Base-by-base conservation (phyloP, 2,888 invertebrate species). In the Malthinus seriepunctatus region DNA sequence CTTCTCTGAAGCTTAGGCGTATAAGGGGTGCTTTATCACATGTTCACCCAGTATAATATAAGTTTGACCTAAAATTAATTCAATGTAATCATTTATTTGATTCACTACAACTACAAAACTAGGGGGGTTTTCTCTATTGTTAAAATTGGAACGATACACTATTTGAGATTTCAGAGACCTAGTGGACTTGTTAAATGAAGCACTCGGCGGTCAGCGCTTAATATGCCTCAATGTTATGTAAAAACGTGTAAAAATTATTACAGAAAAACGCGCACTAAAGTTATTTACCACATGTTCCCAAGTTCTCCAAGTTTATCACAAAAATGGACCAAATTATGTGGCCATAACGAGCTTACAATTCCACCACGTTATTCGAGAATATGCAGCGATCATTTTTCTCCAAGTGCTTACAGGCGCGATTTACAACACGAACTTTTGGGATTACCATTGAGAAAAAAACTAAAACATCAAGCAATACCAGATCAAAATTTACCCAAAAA, bases 201-300 rank as follows among this genome's bases (percentile, higher is more conserved):
- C 15, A 15, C 9, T 23, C 11, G 6, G 15, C 11, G 6, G 15
- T 42, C 23, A 15, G 15, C 23, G 23, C 5, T 9, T 9, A 31
- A 11, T 23, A 82, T 82, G 83, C 82, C 83, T 63, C 82, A 82
- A 73, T 83, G 83, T 73, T 82, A 79, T 65, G 82, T 82, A 47
- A 76, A 77, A 63, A 78, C 78, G 62, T 83, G 83, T 71, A 76
- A 80, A 55, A 83, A 83, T 70, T 82, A 82, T 68, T 82, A 82
- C 69, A 79, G 81, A 44, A 80, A 82, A 68, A 82, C 82, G 38
- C 77, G 81, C 35, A 78, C 78, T 31, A 68, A 68, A 56, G 77
- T 82, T 56, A 81, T 81, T 54, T 83, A 83, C 74, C 82, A 83
- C 73, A 80, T 81, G 71, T 77, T 82, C 63, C 83, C 82, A n/a